Percentiles rank a stretch among this genome's conserved stretches.
These are phyloP conservation scores for Caenorhabditis elegans DNA, from an alignment of 1,140 invertebrate species.

Conservation along the genomic window DNA sequence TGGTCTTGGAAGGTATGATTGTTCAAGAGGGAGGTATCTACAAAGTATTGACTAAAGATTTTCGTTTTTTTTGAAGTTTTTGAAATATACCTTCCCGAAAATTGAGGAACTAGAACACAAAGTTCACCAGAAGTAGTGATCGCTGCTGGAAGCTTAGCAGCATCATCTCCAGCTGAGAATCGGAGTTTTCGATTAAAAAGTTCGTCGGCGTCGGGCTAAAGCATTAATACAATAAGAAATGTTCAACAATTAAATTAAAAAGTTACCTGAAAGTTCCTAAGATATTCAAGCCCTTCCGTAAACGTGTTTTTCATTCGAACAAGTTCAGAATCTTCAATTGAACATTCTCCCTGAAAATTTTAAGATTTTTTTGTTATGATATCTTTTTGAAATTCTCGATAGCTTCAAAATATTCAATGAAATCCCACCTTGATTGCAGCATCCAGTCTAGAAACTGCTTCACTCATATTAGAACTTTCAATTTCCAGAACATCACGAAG, in stretches of 20 bases:
- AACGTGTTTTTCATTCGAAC: conserved; percentile 59
- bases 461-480: conserved; percentile 49
- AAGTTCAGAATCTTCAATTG: conserved; percentile 58
- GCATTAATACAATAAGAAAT: neutral
- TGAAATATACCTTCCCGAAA: conserved; percentile 57
- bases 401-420: neutral
- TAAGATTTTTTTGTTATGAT: neutral
- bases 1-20: conserved; percentile 57
- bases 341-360: conserved; percentile 40
- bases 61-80: too few species aligned
- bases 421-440: conserved; percentile 38
- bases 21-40: conserved; percentile 45
- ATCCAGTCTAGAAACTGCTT: conserved; percentile 48
- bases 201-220: conserved; percentile 63
- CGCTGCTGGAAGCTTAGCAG: conserved; percentile 60
- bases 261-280: conserved; percentile 60
- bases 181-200: conserved; percentile 63
- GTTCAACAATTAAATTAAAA: neutral
- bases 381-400: neutral
- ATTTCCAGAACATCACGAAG: conserved; percentile 54
- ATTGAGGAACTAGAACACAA: conserved; percentile 60
- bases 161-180: conserved; percentile 65
- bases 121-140: conserved; percentile 65
- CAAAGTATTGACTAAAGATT: neutral
- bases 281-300: conserved; percentile 63